These are phyloP conservation scores for Leptoteleia sp. DNA, from an alignment of 1,140 invertebrate genomes.

Conservation along the genomic window DNA sequence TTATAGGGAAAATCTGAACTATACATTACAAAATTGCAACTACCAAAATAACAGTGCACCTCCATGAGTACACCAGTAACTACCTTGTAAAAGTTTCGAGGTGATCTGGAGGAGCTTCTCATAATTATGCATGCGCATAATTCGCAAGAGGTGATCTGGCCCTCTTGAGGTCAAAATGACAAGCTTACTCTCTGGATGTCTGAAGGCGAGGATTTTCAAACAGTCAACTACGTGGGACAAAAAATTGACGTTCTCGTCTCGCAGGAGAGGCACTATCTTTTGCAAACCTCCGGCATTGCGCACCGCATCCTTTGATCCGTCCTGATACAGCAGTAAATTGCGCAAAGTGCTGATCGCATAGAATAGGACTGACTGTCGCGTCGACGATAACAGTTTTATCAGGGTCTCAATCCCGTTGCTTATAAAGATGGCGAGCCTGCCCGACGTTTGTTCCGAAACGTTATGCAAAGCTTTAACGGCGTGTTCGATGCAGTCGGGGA, in stretches of 20 bases:
- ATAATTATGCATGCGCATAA: conserved; percentile 98
- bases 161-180: conserved; percentile 98
- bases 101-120: conserved; percentile 99
- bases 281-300: conserved; percentile 97
- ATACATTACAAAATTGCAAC: too few relatives aligned
- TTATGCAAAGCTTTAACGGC: conserved; percentile 98
- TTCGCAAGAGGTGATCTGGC: conserved; percentile 96
- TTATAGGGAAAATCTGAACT: too few relatives aligned
- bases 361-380: conserved; percentile 80
- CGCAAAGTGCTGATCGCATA: conserved; percentile 99
- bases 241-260: conserved; percentile 98
- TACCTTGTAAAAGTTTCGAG: conserved; percentile 96
- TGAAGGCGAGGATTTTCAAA: conserved; percentile 98
- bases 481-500: conserved; percentile 97
- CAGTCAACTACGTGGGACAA: conserved; percentile 99
- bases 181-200: conserved; percentile 99
- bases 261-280: conserved; percentile 98
- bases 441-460: conserved; percentile 98
- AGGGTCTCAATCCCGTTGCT: conserved; percentile 98
- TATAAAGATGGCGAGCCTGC: conserved; percentile 98
- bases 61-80: too few relatives aligned
- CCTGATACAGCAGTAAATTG: conserved; percentile 98
- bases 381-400: conserved; percentile 87
- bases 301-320: conserved; percentile 98
- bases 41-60: too few relatives aligned